These are phyloP conservation scores for Euleptes europaea DNA, from an alignment of 2,113 vertebrate genomes.

Conservation along the genomic window DNA sequence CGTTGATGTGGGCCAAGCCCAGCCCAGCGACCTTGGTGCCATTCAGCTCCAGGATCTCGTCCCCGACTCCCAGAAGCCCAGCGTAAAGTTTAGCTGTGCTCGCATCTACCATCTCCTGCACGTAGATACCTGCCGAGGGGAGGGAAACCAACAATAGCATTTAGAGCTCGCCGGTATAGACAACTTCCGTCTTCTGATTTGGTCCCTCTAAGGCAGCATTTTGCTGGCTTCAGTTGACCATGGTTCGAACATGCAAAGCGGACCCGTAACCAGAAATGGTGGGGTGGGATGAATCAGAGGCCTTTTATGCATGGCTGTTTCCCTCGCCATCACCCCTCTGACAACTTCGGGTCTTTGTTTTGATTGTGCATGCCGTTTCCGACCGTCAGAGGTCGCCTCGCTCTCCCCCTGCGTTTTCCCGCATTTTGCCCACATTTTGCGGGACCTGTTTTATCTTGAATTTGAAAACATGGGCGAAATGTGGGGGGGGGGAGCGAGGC, in stretches of 20 bases:
- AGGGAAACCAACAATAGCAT: not conserved
- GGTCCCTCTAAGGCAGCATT: not conserved
- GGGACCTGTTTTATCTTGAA: too few relatives aligned
- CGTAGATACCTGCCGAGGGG: constrained; percentile 82
- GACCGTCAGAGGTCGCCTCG: too few relatives aligned
- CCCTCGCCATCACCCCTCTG: too few relatives aligned
- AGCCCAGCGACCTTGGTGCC: constrained; percentile 85
- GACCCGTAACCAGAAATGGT: not conserved
- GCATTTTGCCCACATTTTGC: too few relatives aligned
- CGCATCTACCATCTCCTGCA: constrained; percentile 86
- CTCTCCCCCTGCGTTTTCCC: too few relatives aligned
- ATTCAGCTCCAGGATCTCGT: constrained; percentile 93
- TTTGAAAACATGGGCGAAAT: too few relatives aligned
- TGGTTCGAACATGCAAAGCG: not conserved
- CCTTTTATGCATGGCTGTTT: too few relatives aligned
- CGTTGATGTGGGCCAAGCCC: constrained; percentile 78
- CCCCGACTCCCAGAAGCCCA: constrained; percentile 86
- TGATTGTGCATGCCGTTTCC: too few relatives aligned
- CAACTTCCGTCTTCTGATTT: not conserved
- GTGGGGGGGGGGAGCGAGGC: too few relatives aligned
- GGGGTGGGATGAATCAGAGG: too few relatives aligned
- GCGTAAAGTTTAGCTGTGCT: constrained; percentile 85
- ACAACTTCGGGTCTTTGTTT: too few relatives aligned
- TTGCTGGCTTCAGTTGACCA: not conserved
- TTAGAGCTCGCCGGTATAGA: accelerated